phyloP scores from a whole-genome alignment of 2,888 invertebrate species.

The Enchytraeus crypticus region DNA sequence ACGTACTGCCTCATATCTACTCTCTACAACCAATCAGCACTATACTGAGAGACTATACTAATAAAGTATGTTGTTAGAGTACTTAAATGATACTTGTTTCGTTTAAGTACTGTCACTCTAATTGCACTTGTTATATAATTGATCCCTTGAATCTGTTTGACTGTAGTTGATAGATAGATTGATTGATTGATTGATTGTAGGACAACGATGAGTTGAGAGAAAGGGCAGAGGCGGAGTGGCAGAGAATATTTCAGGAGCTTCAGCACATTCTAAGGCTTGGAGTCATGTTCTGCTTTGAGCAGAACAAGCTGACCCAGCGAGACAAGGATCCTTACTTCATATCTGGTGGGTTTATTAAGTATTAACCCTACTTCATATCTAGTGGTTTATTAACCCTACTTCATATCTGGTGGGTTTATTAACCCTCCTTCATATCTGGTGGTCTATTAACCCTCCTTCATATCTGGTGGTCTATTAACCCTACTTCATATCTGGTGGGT shows the following conservation, averaged over 20 bases:
- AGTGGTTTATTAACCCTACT: too few species aligned
- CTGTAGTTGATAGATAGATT: too few species aligned
- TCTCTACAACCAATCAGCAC: constrained; percentile 32
- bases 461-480: too few species aligned
- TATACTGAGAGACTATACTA: constrained; percentile 23
- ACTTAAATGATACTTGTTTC: not conserved
- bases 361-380: not conserved
- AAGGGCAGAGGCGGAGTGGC: constrained; percentile 28
- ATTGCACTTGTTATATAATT: too few species aligned
- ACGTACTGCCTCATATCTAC: constrained; percentile 36
- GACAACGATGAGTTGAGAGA: constrained; percentile 21
- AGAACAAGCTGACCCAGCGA: constrained; percentile 24
- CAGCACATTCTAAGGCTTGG: constrained; percentile 30
- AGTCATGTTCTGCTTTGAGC: constrained; percentile 28
- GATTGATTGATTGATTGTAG: constrained; percentile 9
- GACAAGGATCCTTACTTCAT: constrained; percentile 33
- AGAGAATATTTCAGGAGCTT: constrained; percentile 28
- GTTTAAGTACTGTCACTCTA: too few species aligned
- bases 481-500: too few species aligned
- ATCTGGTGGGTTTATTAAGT: constrained; percentile 29
- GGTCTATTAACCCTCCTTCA: too few species aligned
- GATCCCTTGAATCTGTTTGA: too few species aligned
- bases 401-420: too few species aligned
- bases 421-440: too few species aligned
- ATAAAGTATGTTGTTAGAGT: constrained; percentile 22